Evolutionary conservation across 1,140 invertebrate species (phyloP).

Genomic region (Orius insidiosus): DNA sequence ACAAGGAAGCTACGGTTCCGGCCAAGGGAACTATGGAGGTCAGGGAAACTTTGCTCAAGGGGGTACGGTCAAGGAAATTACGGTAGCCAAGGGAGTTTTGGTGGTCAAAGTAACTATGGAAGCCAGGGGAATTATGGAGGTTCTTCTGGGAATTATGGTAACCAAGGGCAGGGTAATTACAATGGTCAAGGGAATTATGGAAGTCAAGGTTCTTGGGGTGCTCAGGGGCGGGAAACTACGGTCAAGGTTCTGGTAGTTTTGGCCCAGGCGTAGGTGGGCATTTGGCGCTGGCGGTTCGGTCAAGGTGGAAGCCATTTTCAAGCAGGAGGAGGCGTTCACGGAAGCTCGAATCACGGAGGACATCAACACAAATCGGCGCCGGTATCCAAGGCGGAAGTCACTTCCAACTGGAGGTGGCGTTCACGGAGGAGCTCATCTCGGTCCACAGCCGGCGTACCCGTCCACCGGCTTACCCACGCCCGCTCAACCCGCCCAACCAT

Average conservation of each 20-base stretch:
- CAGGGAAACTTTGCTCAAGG: background rate
- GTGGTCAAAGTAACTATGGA: conserved; percentile 6
- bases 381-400: conserved; percentile 8
- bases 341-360: conserved; percentile 1
- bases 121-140: background rate
- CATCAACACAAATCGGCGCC: background rate
- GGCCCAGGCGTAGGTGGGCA: conserved; percentile 3
- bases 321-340: conserved; percentile 5
- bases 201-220: background rate
- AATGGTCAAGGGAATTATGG: background rate
- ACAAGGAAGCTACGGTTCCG: background rate
- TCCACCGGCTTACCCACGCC: too few relatives aligned
- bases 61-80: background rate
- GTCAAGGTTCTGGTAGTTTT: conserved; percentile 6
- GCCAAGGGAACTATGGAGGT: conserved; percentile 6
- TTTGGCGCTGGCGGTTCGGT: conserved; percentile 5
- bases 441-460: too few relatives aligned
- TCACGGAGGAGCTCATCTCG: background rate
- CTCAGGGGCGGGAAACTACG: background rate
- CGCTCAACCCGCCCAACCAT: too few relatives aligned
- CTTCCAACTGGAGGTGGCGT: background rate
- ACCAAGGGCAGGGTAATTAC: background rate
- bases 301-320: conserved; percentile 9
- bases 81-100: background rate
- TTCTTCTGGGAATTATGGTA: too few relatives aligned